Base-by-base conservation (phyloP, 2,113 vertebrate species). In the Trochalopteron elliotii region DNA sequence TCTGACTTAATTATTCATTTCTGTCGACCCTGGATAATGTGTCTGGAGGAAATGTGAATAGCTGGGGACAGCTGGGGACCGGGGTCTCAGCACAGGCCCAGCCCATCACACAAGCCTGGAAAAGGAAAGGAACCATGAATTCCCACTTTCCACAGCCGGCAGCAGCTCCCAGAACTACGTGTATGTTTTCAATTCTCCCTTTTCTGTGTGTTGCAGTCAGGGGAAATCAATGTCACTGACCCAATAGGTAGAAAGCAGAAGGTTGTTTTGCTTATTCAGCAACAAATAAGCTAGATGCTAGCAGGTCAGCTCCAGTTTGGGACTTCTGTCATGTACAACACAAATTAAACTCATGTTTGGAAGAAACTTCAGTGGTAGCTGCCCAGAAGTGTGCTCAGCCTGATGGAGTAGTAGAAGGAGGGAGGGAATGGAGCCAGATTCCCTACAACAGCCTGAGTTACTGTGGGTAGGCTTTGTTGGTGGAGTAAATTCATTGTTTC, bases 211-310 rank as follows among this genome's bases (percentile, higher is more conserved):
- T 90, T 83, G 74, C 91, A 59, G 79, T 59, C 93, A 90, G 92
- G 81, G 93, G 92, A 93, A 84, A 97, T 95, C 93, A 59, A 76
- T 95, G 90, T 95, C 94, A 95, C 80, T 89, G 90, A 83, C 95
- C 87, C 87, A 95, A 95, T 18, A 96, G 94, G 94, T 90, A 96
- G 93, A 93, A 87, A 96, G 92, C 61, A 86, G 96, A 97, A 74
- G 49, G 88, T 85, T 91, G 69, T 94, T 97, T 96, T 96, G 94
- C 95, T 97, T 97, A 95, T 96, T 96, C 86, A 93, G 94, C 92
- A 52, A 31, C 90, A 65, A 49, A 84, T 49, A 61, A 89, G 60
- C 71, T 69, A 27, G 71, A 91, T 68, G 71, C 24, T 47, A 91
- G 74, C 85, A 92, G 83, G 44, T 79, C 59, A 95, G 50, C 83